A percentile compares a stretch with the other conserved stretches of the same genome.
phyloP scores from a whole-genome alignment of 1,140 invertebrate genomes.

The Cydia strobilella region DNA sequence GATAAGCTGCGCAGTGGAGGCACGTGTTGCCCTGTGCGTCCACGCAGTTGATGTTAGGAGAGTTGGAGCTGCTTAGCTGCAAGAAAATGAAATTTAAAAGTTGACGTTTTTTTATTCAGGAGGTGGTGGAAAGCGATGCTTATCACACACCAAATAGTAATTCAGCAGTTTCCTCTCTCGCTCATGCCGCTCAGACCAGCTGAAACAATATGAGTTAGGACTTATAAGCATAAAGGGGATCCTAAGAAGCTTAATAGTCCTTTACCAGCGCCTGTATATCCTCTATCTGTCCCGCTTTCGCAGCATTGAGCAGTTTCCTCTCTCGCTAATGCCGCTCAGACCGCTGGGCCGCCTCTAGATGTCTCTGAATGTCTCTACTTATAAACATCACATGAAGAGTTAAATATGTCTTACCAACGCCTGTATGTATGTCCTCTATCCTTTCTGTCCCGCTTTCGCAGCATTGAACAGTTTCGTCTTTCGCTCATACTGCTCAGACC shows the following conservation, averaged over 20 bases:
- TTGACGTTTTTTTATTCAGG: no score
- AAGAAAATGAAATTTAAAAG: slow-evolving; percentile 35
- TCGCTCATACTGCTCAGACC: slow-evolving; percentile 77
- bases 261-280: slow-evolving; percentile 81
- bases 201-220: neutral
- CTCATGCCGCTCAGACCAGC: slow-evolving; percentile 76
- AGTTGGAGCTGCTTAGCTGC: slow-evolving; percentile 66
- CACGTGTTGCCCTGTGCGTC: slow-evolving; percentile 84
- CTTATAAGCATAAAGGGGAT: no score
- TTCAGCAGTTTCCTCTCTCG: slow-evolving; percentile 81
- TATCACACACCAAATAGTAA: no score
- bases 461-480: slow-evolving; percentile 82
- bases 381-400: no score
- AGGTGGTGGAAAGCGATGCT: no score
- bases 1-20: slow-evolving; percentile 84
- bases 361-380: no score
- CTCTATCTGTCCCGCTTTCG: slow-evolving; percentile 81
- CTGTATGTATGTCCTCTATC: slow-evolving; percentile 80
- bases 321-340: slow-evolving; percentile 80
- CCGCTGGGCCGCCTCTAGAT: slow-evolving; percentile 81
- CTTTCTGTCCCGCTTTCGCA: slow-evolving; percentile 79
- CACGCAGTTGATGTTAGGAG: slow-evolving; percentile 77
- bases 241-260: neutral
- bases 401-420: slow-evolving; percentile 74
- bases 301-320: slow-evolving; percentile 81